Evolutionary conservation across 1,140 invertebrate species (phyloP), one percentile per base, ranked within the genome.

Genomic region (Brachionus plicatilis): DNA sequence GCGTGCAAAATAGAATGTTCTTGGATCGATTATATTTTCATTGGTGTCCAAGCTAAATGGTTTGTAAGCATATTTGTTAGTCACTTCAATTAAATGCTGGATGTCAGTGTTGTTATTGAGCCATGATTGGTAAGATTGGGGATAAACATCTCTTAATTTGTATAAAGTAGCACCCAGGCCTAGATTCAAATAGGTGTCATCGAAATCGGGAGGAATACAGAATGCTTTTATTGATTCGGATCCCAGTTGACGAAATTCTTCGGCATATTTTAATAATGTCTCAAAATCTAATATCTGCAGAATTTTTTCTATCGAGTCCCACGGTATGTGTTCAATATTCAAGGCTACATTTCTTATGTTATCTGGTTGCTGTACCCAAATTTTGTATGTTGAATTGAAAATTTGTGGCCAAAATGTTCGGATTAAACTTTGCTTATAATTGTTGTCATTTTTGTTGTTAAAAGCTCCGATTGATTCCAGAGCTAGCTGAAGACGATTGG

Each of bases 101-200:
- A 88, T 20, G 84, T 88, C 87, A 5, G 85, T 72, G 72, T 88
- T 88, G 17, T 85, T 75, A 33, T 14, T 14, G 14, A 17, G 14
- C 88, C 88, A 88, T 14, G 68, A 66, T 9, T 68, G 5, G 56
- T 84, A 85, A 6, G 85, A 85, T 2, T 84, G 83, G 12, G 85
- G 83, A 56, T 87, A 87, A 2, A 85, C 53, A 3, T 78, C 24
- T 53, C 66, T 80, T 14, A 86, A 65, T 43, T 86, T 50, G 43
- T 50, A 70, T 37, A 88, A 83, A 12, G 87, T 68, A 11, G 86
- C 80, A 3, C 88, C 88, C 0, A 89, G 45, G 17, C 87, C 88
- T 33, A 89, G 37, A 84, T 89, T 89, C 11, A 88, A 85, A 85
- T 88, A 89, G 0, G 88, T 88, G 78, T 89, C 88, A 83, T 89